These are phyloP conservation scores for Cartodere bifasciata DNA, from an alignment of 2,888 invertebrate genomes.

Conservation along the genomic window DNA sequence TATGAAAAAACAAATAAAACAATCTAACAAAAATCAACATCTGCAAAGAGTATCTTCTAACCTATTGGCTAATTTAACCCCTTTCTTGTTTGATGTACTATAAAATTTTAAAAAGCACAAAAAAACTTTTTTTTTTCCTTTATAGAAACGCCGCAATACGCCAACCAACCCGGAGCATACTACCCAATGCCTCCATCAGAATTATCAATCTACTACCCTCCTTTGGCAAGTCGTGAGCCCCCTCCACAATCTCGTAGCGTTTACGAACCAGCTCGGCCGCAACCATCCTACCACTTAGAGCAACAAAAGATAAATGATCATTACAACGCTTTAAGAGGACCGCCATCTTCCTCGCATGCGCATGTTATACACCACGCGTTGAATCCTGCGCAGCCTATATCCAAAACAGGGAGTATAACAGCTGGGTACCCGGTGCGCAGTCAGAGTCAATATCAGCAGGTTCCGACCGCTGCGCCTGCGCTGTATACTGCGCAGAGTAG, in stretches of 20 bases:
- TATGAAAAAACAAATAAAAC: too few species aligned
- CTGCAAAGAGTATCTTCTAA: too few species aligned
- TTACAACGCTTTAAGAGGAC: conserved; percentile 32
- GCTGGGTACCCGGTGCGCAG: conserved; percentile 73
- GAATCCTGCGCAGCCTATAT: conserved; percentile 43
- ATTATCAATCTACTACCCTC: conserved; percentile 33
- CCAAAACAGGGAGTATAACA: conserved; percentile 72
- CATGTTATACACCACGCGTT: conserved; percentile 46
- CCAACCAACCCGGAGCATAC: conserved; percentile 37
- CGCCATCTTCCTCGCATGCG: conserved; percentile 31
- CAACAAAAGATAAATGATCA: conserved; percentile 30
- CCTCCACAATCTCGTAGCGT: conserved; percentile 26
- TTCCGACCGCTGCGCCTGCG: conserved; percentile 26
- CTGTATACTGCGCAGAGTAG: conserved; percentile 32
- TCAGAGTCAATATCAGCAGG: conserved; percentile 37
- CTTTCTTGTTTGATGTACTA: too few species aligned
- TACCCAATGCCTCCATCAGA: conserved; percentile 40
- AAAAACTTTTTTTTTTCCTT: too few species aligned
- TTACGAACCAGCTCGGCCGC: conserved; percentile 29
- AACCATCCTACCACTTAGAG: conserved; percentile 29
- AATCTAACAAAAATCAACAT: too few species aligned
- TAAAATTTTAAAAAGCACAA: too few species aligned
- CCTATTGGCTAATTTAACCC: too few species aligned
- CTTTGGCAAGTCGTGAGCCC: conserved; percentile 26
- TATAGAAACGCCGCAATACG: conserved; percentile 41